Base-by-base conservation (phyloP, 1,140 invertebrate species). In the Lepidurus couesii region DNA sequence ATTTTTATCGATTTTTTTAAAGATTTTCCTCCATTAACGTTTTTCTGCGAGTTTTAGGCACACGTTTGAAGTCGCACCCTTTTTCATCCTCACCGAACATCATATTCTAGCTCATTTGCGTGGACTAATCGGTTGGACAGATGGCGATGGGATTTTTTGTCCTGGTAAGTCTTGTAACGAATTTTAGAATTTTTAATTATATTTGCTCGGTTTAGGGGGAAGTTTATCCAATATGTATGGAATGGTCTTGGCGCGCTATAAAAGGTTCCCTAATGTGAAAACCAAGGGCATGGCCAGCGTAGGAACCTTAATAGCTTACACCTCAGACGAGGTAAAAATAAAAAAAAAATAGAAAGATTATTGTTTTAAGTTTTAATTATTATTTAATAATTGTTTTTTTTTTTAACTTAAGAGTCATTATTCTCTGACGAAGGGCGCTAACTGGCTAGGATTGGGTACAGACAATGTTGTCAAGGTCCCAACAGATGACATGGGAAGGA, bases 211-310 rank as follows among this genome's bases (percentile, higher is more conserved):
- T 86, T 85, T 13, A 84, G 92, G 95, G 73, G 96, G 95, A 7
- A 95, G 94, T 78, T 88, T 95, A 1, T 91, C 95, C 0, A 96
- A 97, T 83, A 89, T 97, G 88, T 94, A 95, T 82, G 94, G 89
- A 0, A 87, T 97, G 78, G 89, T 92, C 3, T 83, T 93, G 16
- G 95, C 95, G 0, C 88, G 95, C 74, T 92, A 92, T 83, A 87
- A 88, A 47, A 85, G 85, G 42, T 90, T 90, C 79, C 96, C 96
- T 0, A 85, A 92, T 7, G 86, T 90, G 0, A 97, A 97, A 84
- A 86, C 84, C 0, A 88, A 90, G 65, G 92, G 92, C 6, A 84
- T 92, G 79, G 87, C 84, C 80, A 84, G 83, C 9, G 81, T 89
- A 42, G 89, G 89, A 2, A 88, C 88, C 6, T 82, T 94, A 76